Evolutionary conservation across 1,140 invertebrate genomes (phyloP).

Genomic region (Tribolium castaneum): DNA sequence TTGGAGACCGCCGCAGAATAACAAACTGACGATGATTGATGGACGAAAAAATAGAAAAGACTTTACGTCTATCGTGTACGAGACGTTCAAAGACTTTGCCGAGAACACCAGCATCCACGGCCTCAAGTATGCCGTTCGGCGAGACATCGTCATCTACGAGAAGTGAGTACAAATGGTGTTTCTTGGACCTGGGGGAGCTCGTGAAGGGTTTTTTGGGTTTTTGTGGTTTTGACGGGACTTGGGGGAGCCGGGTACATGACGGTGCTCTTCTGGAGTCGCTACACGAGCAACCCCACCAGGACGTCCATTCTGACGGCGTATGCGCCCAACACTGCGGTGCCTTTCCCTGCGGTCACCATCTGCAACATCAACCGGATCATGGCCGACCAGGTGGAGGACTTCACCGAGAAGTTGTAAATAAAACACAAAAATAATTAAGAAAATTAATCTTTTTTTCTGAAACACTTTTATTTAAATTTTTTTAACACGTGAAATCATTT

Average conservation of each 20-base stretch:
- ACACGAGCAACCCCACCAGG: constrained; percentile 55
- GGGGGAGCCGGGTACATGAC: constrained; percentile 55
- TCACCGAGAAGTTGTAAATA: constrained; percentile 46
- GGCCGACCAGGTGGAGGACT: constrained; percentile 47
- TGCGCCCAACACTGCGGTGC: constrained; percentile 54
- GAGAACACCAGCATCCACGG: constrained; percentile 58
- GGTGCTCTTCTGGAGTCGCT: constrained; percentile 54
- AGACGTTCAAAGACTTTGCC: constrained; percentile 57
- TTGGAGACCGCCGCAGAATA: constrained; percentile 1
- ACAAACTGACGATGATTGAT: constrained; percentile 37
- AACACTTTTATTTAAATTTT: no score
- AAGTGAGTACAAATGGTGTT: constrained; percentile 50
- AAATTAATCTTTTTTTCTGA: no score
- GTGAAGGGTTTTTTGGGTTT: constrained; percentile 57
- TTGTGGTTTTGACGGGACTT: constrained; percentile 51
- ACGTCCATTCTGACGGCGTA: constrained; percentile 55
- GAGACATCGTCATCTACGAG: constrained; percentile 46
- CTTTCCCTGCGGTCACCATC: constrained; percentile 60
- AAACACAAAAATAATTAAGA: no score
- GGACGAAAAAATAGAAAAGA: constrained; percentile 23
- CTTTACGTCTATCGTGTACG: constrained; percentile 36
- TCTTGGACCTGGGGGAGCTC: neutral
- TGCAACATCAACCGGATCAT: constrained; percentile 58
- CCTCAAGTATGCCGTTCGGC: constrained; percentile 55
- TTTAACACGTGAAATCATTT: no score